Base-by-base conservation (phyloP, 2,888 invertebrate genomes). In the Amblyjoppa fuscipennis region DNA sequence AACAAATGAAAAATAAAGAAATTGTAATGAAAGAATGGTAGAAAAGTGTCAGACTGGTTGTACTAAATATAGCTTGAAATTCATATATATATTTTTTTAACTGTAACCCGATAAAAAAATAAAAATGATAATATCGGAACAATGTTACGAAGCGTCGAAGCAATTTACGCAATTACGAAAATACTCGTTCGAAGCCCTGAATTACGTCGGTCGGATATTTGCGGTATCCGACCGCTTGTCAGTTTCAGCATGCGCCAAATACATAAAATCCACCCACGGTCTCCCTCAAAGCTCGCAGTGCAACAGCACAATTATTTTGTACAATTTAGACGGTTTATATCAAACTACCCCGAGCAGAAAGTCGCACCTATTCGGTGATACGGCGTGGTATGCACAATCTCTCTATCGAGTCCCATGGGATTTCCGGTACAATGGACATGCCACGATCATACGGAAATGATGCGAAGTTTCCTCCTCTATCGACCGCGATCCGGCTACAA, bases 121-220 rank as follows among this genome's bases (percentile, higher is more conserved):
- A 20, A 20, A 13, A 25, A 81, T 13, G 5, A 61, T 3, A 45
- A 13, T 3, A 45, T 45, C 45, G 45, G 13, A 11, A 45, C 45
- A 45, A 13, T 5, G 45, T 45, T 45, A 45, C 45, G 51, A n/a
- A 9, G 16, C n/a, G 6, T n/a, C 61, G n/a, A 68, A 68, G 68
- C 73, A 73, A 68, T 81, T 51, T 68, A 64, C 51, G 53, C 71
- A 25, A 25, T 61, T 78, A 66, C 64, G 59, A 53, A 61, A 70
- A 70, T 75, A 71, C 75, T 84, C 49, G 76, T 83, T 85, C 45
- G 68, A 7, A 34, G 11, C 41, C 11, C 41, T 79, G 81, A 81
- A 81, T 86, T 84, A 86, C 81, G 73, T 59, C 69, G 28, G 75
- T 61, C 84, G 84, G 81, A 86, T 81, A 79, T 84, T 86, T 81